Percentiles rank a stretch among this genome's conserved stretches.
phyloP scores from a whole-genome alignment of 2,888 invertebrate species.

The Oxycera nigricornis region DNA sequence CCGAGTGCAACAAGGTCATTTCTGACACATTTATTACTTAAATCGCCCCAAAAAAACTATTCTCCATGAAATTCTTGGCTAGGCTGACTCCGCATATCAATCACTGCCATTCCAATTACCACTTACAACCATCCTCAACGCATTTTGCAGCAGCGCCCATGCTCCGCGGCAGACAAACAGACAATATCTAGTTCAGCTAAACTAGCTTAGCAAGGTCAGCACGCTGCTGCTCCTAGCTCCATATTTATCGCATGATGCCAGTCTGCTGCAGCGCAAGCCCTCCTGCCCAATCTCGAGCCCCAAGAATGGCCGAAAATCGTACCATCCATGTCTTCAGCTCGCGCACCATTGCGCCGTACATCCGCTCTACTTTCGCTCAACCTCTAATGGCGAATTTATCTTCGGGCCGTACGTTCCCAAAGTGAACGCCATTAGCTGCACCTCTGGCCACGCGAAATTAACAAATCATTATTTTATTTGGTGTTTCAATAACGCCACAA shows the following conservation, averaged over 20 bases:
- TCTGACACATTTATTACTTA: too few species aligned
- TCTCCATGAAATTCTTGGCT: too few species aligned
- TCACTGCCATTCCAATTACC: too few species aligned
- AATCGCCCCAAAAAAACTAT: too few species aligned
- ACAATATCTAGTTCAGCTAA: neutral
- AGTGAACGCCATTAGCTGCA: too few species aligned
- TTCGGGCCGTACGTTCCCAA: neutral
- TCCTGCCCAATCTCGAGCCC: neutral
- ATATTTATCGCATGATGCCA: neutral
- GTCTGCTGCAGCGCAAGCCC: neutral
- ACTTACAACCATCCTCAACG: too few species aligned
- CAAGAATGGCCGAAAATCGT: neutral
- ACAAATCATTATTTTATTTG: neutral
- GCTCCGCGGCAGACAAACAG: neutral
- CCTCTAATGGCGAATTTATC: neutral
- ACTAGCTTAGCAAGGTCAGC: neutral
- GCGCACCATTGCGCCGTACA: neutral
- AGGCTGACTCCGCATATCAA: too few species aligned
- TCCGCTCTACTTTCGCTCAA: constrained; percentile 27
- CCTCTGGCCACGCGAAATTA: neutral
- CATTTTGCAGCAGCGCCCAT: too few species aligned
- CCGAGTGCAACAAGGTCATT: too few species aligned
- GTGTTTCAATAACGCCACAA: neutral
- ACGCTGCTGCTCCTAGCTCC: neutral
- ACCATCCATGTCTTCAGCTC: neutral